These are phyloP conservation scores for Phycodurus eques DNA, from an alignment of 2,113 vertebrate genomes.

Conservation along the genomic window DNA sequence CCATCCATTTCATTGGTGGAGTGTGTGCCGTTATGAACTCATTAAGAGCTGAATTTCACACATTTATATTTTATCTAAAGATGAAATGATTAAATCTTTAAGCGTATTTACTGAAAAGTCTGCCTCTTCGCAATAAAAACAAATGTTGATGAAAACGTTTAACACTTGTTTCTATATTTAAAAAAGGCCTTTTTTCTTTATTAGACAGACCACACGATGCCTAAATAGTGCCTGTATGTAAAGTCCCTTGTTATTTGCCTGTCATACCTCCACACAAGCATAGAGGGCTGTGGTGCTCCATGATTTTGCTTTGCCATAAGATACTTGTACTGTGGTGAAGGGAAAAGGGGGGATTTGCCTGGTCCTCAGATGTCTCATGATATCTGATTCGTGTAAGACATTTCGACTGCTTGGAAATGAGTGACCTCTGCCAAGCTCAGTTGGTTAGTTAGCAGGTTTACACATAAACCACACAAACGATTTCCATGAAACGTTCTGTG, in stretches of 20 bases:
- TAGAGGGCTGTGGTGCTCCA: constrained; percentile 36
- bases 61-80: neutral
- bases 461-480: neutral
- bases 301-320: neutral
- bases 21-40: neutral
- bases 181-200: neutral
- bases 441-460: neutral
- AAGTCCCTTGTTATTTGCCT: constrained; percentile 10
- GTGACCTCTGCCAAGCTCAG: neutral
- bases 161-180: neutral
- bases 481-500: neutral
- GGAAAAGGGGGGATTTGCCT: neutral
- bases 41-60: neutral
- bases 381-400: constrained; percentile 7
- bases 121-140: no score
- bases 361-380: constrained; percentile 5
- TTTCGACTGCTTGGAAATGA: neutral
- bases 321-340: neutral
- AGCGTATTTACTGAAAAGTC: no score
- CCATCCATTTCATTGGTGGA: neutral
- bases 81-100: no score
- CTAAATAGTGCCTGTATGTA: neutral
- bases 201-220: neutral
- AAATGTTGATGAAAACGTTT: neutral
- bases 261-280: constrained; percentile 32